phyloP scores from a whole-genome alignment of 1,140 invertebrate genomes.

The Bilobella aurantiaca region DNA sequence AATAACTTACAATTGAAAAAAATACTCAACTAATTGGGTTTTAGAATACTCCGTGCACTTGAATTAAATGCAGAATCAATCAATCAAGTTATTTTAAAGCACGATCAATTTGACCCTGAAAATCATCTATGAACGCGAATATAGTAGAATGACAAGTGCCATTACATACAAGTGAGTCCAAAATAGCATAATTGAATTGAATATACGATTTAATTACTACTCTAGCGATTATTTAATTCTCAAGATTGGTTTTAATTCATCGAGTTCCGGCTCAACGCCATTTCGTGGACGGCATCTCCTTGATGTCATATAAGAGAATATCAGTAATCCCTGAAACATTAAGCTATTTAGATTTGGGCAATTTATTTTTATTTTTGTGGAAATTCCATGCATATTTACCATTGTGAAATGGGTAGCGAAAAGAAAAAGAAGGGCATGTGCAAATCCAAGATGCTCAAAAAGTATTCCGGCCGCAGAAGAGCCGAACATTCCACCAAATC shows the following conservation, averaged over 20 bases:
- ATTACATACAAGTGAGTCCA: background rate
- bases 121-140: too few relatives aligned
- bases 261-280: background rate
- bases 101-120: too few relatives aligned
- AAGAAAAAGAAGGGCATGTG: background rate
- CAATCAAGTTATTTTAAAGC: too few relatives aligned
- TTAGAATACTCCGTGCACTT: too few relatives aligned
- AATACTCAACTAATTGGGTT: too few relatives aligned
- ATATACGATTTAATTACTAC: background rate
- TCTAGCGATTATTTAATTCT: background rate
- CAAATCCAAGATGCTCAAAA: background rate
- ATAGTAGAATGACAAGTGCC: background rate
- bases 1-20: too few relatives aligned
- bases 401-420: background rate
- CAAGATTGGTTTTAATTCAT: background rate
- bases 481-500: background rate
- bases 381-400: background rate
- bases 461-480: background rate
- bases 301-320: background rate
- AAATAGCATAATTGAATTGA: background rate
- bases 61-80: too few relatives aligned
- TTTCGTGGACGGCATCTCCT: background rate
- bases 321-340: background rate
- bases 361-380: background rate
- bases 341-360: background rate